Percentiles rank a stretch among this genome's conserved stretches.
phyloP scores from a whole-genome alignment of 2,888 invertebrate species.

The Terebella lapidaria region DNA sequence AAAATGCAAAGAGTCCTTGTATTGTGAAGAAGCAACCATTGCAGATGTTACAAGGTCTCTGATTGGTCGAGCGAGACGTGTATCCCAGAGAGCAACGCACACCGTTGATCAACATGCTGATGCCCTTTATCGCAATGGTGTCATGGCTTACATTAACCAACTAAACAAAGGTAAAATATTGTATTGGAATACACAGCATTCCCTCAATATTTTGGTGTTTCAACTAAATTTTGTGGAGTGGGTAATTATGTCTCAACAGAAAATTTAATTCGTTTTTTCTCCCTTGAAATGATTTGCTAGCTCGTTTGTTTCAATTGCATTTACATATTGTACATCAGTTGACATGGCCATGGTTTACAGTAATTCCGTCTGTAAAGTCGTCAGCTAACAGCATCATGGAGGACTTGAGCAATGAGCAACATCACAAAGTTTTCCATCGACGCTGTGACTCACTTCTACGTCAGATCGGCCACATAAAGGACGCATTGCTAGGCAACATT shows the following conservation, averaged over 20 bases:
- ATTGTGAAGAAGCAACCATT: neutral
- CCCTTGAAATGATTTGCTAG: too few relatives aligned
- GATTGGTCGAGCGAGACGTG: conserved; percentile 1
- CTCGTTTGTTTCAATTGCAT: too few relatives aligned
- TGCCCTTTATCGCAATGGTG: neutral
- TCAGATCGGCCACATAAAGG: neutral
- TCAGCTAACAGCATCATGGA: neutral
- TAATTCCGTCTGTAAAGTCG: neutral
- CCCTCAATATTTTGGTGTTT: too few relatives aligned
- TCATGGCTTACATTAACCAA: neutral
- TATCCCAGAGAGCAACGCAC: neutral
- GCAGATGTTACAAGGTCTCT: neutral
- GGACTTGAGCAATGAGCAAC: neutral
- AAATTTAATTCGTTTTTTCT: too few relatives aligned
- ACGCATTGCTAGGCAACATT: neutral
- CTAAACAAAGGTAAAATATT: neutral
- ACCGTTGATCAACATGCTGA: neutral
- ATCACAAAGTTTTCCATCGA: neutral
- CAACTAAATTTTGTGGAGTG: too few relatives aligned
- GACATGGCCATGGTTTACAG: too few relatives aligned
- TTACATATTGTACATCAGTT: too few relatives aligned
- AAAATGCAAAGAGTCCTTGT: neutral
- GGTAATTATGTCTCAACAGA: too few relatives aligned
- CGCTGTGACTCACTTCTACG: neutral
- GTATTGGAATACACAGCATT: too few relatives aligned